A percentile compares a stretch with the other conserved stretches of the same genome.
phyloP scores from a whole-genome alignment of 2,113 vertebrate species.

The Tenebrosternarchus preto region DNA sequence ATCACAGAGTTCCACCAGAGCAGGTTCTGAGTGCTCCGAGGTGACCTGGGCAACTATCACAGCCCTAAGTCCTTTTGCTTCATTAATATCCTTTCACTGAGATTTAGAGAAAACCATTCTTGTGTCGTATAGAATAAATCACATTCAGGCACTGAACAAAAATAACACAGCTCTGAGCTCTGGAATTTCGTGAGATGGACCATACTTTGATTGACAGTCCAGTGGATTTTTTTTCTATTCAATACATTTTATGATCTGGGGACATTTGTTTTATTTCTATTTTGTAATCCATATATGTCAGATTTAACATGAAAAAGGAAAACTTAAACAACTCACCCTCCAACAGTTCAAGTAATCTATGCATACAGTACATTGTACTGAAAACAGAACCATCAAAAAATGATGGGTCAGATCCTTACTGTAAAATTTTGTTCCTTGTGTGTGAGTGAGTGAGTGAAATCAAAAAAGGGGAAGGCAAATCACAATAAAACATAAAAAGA shows the following conservation, averaged over 20 bases:
- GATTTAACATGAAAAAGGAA: conserved; percentile 17
- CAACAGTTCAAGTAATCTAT: conserved; percentile 13
- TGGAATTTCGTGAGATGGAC: neutral
- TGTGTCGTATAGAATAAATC: neutral
- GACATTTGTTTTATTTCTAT: conserved; percentile 7
- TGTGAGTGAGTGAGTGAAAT: neutral
- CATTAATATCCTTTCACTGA: neutral
- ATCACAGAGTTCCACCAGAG: conserved; percentile 60
- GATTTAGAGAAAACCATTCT: neutral
- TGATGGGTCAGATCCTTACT: neutral
- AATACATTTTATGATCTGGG: neutral
- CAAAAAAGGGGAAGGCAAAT: neutral
- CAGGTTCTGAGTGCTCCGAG: conserved; percentile 41
- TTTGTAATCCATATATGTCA: conserved; percentile 5
- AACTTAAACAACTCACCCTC: neutral
- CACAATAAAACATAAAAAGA: neutral
- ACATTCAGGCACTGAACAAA: neutral
- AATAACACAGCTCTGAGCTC: neutral
- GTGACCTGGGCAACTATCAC: neutral
- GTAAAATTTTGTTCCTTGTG: neutral
- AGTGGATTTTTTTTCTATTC: neutral
- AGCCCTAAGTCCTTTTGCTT: neutral
- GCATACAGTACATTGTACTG: neutral
- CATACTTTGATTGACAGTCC: neutral
- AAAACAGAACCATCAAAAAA: conserved; percentile 14